Base-by-base conservation (phyloP, 2,888 invertebrate species). In the Pseudoips prasinana region DNA sequence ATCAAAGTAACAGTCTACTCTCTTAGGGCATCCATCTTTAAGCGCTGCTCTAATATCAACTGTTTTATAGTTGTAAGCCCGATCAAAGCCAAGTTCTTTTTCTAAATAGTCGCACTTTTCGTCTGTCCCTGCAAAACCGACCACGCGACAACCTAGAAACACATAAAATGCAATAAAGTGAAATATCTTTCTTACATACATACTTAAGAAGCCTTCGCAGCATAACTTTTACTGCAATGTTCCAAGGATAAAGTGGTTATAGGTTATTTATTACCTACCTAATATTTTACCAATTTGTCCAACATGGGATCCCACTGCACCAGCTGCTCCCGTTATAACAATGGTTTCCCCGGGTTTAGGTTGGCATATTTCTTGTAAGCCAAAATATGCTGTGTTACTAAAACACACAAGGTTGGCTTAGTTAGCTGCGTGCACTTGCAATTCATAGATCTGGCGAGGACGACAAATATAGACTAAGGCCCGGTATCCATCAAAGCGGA, bases 231-330 rank as follows among this genome's bases (percentile, higher is more conserved):
- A n/a, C n/a, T n/a, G n/a, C n/a, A n/a, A n/a, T n/a, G n/a, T n/a
- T n/a, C n/a, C n/a, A n/a, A n/a, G n/a, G n/a, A n/a, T n/a, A n/a
- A n/a, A n/a, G n/a, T n/a, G n/a, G n/a, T n/a, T n/a, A n/a, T n/a
- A n/a, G n/a, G n/a, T n/a, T n/a, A n/a, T n/a, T n/a, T n/a, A n/a
- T 20, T 9, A 45, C 55, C 26, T 60, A 86, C 88, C 93, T 72
- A 92, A 88, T 28, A 92, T 90, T 80, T 94, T 95, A 1, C 92
- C 95, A 44, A 95, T 93, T 84, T 95, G 95, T 1, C 95, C 95
- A 11, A 94, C 95, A 28, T 92, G 89, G 38, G 91, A 92, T 3
- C 95, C 95, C 7, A 95, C 94, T 20, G 94, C 95, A 8, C 95
- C 95, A 10, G 93, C 95, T 7, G 95, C 95, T 3, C 92, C 92